A percentile compares a stretch with the other conserved stretches of the same genome.
These are phyloP conservation scores for Forficula auricularia DNA, from an alignment of 1,140 invertebrate species.

Conservation along the genomic window DNA sequence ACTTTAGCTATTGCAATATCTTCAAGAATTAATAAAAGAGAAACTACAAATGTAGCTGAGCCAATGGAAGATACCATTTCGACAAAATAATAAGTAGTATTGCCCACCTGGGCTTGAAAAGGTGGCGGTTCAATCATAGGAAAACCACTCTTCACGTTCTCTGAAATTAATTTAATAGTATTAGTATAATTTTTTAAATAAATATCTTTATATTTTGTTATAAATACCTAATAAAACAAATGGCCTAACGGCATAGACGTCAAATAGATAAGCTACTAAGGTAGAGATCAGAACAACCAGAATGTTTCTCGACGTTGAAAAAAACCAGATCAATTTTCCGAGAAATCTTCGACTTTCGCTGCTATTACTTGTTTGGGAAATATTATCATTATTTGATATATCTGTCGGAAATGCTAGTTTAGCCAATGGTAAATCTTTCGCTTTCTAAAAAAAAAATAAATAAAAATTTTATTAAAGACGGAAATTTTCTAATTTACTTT, in stretches of 20 bases:
- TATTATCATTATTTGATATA: no score
- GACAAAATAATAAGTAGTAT: slow-evolving; percentile 44
- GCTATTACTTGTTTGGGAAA: no score
- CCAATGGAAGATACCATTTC: slow-evolving; percentile 48
- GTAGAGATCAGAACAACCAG: slow-evolving; percentile 53
- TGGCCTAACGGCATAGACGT: slow-evolving; percentile 37
- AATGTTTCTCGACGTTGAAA: slow-evolving; percentile 61
- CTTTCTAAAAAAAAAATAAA: slow-evolving; percentile 37
- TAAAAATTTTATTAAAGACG: no score
- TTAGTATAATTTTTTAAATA: neutral
- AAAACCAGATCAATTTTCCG: slow-evolving; percentile 43
- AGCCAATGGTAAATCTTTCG: slow-evolving; percentile 43
- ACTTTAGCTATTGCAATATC: slow-evolving; percentile 67
- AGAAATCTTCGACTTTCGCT: slow-evolving; percentile 15
- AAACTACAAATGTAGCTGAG: slow-evolving; percentile 59
- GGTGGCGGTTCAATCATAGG: slow-evolving; percentile 42
- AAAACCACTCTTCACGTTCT: slow-evolving; percentile 48
- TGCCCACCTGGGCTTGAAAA: slow-evolving; percentile 40
- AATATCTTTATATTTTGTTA: neutral
- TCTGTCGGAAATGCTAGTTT: no score
- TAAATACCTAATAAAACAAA: slow-evolving; percentile 46
- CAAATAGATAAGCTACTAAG: slow-evolving; percentile 42
- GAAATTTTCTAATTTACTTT: no score
- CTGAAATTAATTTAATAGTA: slow-evolving; percentile 21
- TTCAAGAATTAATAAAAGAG: slow-evolving; percentile 59